Percentiles rank a stretch among this genome's conserved stretches.
These are phyloP conservation scores for Pseudoatta argentina DNA, from an alignment of 1,140 invertebrate species.

Conservation along the genomic window DNA sequence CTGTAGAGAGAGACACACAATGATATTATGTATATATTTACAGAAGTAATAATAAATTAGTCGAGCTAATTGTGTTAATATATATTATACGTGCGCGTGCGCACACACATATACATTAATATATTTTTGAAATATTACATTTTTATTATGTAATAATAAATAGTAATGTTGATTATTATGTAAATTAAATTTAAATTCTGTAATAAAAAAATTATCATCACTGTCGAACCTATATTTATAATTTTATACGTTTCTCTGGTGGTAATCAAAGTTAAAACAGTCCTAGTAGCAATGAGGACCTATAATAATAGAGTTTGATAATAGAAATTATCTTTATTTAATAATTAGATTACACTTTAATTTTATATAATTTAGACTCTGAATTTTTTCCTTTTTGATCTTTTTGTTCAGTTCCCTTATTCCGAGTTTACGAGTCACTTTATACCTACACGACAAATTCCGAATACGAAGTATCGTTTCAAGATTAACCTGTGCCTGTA, in stretches of 20 bases:
- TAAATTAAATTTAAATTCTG: background rate
- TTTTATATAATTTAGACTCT: background rate
- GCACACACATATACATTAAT: background rate
- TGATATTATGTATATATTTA: slow-evolving; percentile 19
- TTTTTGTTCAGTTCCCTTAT: background rate
- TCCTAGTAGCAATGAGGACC: background rate
- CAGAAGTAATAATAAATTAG: slow-evolving; percentile 8
- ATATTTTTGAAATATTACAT: background rate
- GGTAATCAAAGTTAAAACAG: background rate
- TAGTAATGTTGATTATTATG: background rate
- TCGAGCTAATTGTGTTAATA: background rate
- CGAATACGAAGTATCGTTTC: slow-evolving; percentile 16
- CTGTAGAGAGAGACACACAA: background rate
- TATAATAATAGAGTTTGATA: background rate
- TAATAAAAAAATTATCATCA: background rate
- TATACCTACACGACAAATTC: background rate
- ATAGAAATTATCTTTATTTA: background rate
- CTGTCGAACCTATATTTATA: background rate
- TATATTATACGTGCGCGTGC: background rate
- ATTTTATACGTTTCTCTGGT: background rate
- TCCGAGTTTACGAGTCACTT: background rate
- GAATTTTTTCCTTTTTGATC: background rate
- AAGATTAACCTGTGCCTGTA: slow-evolving; percentile 18
- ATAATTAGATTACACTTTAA: background rate
- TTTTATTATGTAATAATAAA: background rate